Base-by-base conservation (phyloP, 2,797 vertebrate genomes). In the Podargus strigoides region DNA sequence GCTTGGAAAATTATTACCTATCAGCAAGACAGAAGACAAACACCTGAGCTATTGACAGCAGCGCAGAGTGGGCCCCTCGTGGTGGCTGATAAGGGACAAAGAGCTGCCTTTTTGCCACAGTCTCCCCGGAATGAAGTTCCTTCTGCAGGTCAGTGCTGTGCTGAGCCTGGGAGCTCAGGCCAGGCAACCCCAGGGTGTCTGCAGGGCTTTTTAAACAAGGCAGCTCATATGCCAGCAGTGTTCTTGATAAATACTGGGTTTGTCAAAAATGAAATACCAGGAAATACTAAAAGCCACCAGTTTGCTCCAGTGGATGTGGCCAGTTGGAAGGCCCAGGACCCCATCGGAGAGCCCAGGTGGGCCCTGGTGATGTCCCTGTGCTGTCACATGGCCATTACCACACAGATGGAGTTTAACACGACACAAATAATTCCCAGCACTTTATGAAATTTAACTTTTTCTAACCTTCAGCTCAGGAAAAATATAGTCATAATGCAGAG, bases 1-100 rank as follows among this genome's bases (percentile, higher is more conserved):
- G 59, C 95, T 94, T 49, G 49, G 97, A 76, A 97, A 98, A 98
- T 97, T 98, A 98, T 98, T 98, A 96, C 96, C 97, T 97, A 97
- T 97, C 98, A 97, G 96, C 93, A 97, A 98, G 97, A 97, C 69
- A 93, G 90, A 98, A 96, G 95, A 96, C 96, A 96, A 97, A 94
- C 94, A 93, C 10, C 17, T 5, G 91, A 91, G 94, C 89, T 98
- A 97, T 95, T 97, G 98, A 97, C 98, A 98, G 89, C 81, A 36
- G 85, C 28, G 27, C 72, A 93, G 94, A 89, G 90, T 10, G 23
- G 95, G 91, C 94, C 95, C 93, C 95, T 92, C 39, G 27, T 66
- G 91, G 90, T 41, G 85, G 24, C 85, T 89, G 7, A 53, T 86
- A 30, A 70, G 89, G 92, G 73, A 90, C 81, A 81, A 81, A 92